Percentiles rank a stretch among this genome's conserved stretches.
phyloP scores from a whole-genome alignment of 2,888 invertebrate species.

The Lomographa bimaculata region DNA sequence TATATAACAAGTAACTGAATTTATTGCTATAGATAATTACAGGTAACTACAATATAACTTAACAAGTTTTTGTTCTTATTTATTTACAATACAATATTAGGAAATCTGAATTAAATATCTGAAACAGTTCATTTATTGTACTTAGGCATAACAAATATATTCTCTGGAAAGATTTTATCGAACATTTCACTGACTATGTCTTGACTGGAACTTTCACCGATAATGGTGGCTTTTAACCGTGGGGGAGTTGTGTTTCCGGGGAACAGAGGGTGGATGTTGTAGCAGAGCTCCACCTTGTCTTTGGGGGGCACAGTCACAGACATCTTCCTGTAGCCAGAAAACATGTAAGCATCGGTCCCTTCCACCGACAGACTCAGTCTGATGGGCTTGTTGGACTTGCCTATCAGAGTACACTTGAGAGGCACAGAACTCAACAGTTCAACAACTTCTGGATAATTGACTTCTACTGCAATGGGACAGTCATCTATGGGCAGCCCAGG shows the following conservation, averaged over 20 bases:
- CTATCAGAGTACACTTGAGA: conserved; percentile 88
- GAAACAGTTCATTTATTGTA: conserved; percentile 72
- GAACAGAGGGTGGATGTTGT: conserved; percentile 91
- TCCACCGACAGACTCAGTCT: conserved; percentile 90
- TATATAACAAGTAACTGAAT: conserved; percentile 64
- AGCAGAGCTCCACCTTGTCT: conserved; percentile 85
- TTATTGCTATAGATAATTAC: conserved; percentile 66
- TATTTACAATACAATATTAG: conserved; percentile 67
- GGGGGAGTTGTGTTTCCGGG: conserved; percentile 90
- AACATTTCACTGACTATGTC: conserved; percentile 74
- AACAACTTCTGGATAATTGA: conserved; percentile 88
- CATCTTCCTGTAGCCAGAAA: conserved; percentile 95
- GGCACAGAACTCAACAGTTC: conserved; percentile 88
- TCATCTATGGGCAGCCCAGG: conserved; percentile 84
- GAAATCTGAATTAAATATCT: conserved; percentile 44
- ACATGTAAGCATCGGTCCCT: conserved; percentile 96
- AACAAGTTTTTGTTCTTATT: conserved; percentile 64
- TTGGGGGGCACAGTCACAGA: conserved; percentile 85
- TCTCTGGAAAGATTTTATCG: conserved; percentile 74
- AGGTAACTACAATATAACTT: conserved; percentile 65
- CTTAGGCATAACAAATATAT: conserved; percentile 82
- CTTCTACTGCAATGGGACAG: conserved; percentile 84
- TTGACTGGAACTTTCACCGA: conserved; percentile 66
- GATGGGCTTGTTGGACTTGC: conserved; percentile 88
- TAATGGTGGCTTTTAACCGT: conserved; percentile 77